These are phyloP conservation scores for Mormyrus iriodes DNA, from an alignment of 2,113 vertebrate species.

Conservation along the genomic window DNA sequence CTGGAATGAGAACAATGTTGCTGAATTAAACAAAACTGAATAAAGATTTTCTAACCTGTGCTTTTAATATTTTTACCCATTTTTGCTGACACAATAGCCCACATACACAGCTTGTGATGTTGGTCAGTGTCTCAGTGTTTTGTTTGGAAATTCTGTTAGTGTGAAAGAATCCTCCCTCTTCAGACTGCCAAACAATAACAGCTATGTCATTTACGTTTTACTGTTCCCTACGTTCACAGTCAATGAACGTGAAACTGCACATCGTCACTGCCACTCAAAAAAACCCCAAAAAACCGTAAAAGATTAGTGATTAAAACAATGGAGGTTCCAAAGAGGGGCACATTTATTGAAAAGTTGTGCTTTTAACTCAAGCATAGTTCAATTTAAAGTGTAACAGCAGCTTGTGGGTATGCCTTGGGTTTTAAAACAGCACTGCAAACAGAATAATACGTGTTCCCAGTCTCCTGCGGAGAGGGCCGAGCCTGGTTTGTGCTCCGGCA, in stretches of 20 bases:
- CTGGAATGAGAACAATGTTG: too few species aligned
- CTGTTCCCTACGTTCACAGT: neutral
- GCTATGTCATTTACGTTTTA: too few species aligned
- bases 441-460: neutral
- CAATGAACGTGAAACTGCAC: neutral
- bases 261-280: neutral
- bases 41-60: too few species aligned
- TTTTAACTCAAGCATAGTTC: neutral
- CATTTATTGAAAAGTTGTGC: neutral
- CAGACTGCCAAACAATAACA: too few species aligned
- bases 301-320: neutral
- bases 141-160: too few species aligned
- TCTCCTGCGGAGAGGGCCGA: neutral
- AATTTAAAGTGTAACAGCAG: neutral
- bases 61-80: too few species aligned
- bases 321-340: neutral
- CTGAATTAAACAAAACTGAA: too few species aligned
- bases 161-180: too few species aligned
- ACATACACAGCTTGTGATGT: too few species aligned
- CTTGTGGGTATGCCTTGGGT: neutral
- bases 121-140: too few species aligned
- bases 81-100: too few species aligned
- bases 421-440: neutral
- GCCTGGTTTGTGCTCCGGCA: slow-evolving; percentile 34
- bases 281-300: too few species aligned